A percentile compares a stretch with the other conserved stretches of the same genome.
These are phyloP conservation scores for Holacanthus passer DNA, from an alignment of 2,113 vertebrate genomes.

Conservation along the genomic window DNA sequence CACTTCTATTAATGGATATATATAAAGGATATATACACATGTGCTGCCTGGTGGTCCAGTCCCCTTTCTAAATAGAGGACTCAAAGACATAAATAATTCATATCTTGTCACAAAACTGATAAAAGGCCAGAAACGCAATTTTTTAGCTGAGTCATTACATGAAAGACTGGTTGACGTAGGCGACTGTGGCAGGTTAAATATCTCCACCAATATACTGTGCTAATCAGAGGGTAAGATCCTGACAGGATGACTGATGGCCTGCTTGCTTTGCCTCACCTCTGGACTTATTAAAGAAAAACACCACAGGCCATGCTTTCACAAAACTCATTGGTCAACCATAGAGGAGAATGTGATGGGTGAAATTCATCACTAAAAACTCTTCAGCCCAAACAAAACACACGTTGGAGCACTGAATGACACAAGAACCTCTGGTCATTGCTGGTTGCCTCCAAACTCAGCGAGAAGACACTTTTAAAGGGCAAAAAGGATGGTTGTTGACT, in stretches of 20 bases:
- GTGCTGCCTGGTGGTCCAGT: not conserved
- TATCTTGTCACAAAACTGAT: constrained; percentile 9
- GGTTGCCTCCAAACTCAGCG: constrained; percentile 56
- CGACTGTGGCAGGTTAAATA: constrained; percentile 67
- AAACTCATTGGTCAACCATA: constrained; percentile 74
- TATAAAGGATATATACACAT: not conserved
- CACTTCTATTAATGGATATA: not conserved
- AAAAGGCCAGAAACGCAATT: constrained; percentile 21
- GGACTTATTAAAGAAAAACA: constrained; percentile 84
- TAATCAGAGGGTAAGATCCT: constrained; percentile 71
- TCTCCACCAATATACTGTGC: constrained; percentile 51
- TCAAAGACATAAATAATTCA: constrained; percentile 7
- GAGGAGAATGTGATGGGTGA: constrained; percentile 69
- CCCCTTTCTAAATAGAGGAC: not conserved
- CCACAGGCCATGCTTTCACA: constrained; percentile 66
- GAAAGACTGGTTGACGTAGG: constrained; percentile 33
- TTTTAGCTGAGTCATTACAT: constrained; percentile 22
- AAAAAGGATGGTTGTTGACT: constrained; percentile 64
- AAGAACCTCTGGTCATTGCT: constrained; percentile 61
- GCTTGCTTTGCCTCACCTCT: constrained; percentile 78
- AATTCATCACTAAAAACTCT: constrained; percentile 76
- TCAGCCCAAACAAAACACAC: constrained; percentile 71
- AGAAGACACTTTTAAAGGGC: constrained; percentile 55
- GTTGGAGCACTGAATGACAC: constrained; percentile 46
- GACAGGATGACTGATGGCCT: constrained; percentile 79